Evolutionary conservation across 2,113 vertebrate genomes (phyloP), one percentile per base, ranked within the genome.

Genomic region (Malurus melanocephalus): DNA sequence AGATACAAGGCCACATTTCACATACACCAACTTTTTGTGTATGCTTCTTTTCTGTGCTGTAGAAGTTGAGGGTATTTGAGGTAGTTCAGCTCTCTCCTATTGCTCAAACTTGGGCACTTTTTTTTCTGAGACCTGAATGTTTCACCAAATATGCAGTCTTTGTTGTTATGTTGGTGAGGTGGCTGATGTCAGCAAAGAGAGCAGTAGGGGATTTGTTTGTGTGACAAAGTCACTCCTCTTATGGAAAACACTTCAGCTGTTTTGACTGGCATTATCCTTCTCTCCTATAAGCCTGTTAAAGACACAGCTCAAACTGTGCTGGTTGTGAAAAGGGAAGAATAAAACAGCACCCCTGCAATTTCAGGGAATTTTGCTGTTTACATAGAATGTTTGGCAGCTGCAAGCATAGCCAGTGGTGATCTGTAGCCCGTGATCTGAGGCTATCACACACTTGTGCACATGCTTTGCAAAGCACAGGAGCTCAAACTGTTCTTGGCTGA

Each of bases 151-250:
- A 84, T 0, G 5, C 15, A 49, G 43, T 27, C 72, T 88, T 73
- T 91, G 74, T 93, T 95, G 80, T 84, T 91, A 72, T 30, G 46
- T 20, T 73, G 74, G 77, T 73, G 35, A 94, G 77, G 62, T 66
- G 59, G 62, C 67, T 84, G 80, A 91, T 66, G 71, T 96, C 83
- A 94, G 83, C 90, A 88, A 61, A 79, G 66, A 73, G 55, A 86
- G 48, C 90, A 90, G 89, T 26, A 89, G 94, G 92, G 87, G 83
- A 72, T 71, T 67, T 95, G 80, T 93, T 94, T 92, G 46, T 76
- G 33, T 7, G 23, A 87, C 23, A 26, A 67, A 90, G 69, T 53
- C 80, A 69, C 22, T 79, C 35, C 55, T 87, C 90, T 59, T 30
- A 79, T 0, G 12, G 80, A 95, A 93, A 93, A 96, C 69, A 93